Evolutionary conservation across 64 coral and sea anemone species (phyloP).

Genomic region (Dendrophyllia cribrosa): DNA sequence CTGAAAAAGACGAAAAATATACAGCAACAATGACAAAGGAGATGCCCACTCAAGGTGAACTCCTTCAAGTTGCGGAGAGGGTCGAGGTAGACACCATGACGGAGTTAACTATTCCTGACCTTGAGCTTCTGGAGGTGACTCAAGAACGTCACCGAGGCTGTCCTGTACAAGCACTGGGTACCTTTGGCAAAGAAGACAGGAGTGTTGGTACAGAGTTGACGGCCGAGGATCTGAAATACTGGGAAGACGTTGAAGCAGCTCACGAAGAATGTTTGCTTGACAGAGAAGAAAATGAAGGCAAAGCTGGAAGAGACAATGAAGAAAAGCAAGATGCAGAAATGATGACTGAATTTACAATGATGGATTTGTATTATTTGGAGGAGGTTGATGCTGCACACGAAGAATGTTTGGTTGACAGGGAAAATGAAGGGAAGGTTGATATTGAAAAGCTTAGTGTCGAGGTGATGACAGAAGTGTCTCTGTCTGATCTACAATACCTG

Average conservation of each 20-base stretch:
- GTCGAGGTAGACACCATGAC: background rate
- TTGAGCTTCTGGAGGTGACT: background rate
- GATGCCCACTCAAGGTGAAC: background rate
- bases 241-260: constrained; percentile 36
- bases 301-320: background rate
- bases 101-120: constrained; percentile 19
- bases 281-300: background rate
- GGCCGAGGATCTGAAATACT: constrained; percentile 20
- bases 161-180: background rate
- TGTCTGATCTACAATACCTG: constrained; percentile 38
- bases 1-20: constrained; percentile 25
- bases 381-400: constrained; percentile 35
- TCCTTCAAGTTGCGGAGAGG: background rate
- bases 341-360: constrained; percentile 40
- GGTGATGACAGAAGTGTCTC: constrained; percentile 25
- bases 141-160: background rate
- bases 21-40: constrained; percentile 42
- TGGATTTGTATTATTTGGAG: constrained; percentile 64
- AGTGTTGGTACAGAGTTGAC: constrained; percentile 48
- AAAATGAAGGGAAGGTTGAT: background rate
- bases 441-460: background rate
- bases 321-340: constrained; percentile 20
- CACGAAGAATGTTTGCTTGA: constrained; percentile 21
- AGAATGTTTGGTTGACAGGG: constrained; percentile 1
- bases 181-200: background rate